These are phyloP conservation scores for Lucifuga dentata DNA, from an alignment of 2,113 vertebrate species.

Conservation along the genomic window DNA sequence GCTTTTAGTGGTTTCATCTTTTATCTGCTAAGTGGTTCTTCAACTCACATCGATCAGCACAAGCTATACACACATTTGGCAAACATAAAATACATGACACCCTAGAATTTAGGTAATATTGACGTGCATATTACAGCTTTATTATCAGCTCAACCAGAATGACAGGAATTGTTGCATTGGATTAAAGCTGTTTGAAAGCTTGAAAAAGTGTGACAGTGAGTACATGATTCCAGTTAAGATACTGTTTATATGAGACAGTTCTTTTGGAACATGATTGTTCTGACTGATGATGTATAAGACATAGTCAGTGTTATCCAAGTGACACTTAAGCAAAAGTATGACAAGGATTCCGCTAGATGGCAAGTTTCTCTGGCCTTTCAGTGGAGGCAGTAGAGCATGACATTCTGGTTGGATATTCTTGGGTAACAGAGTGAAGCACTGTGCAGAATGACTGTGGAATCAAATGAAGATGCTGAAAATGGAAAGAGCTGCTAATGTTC, in stretches of 20 bases:
- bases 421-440: conserved; percentile 33
- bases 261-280: neutral
- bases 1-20: conserved; percentile 58
- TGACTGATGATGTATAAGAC: conserved; percentile 5
- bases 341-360: conserved; percentile 8
- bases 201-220: neutral
- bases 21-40: conserved; percentile 30
- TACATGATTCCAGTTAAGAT: neutral
- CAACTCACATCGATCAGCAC: conserved; percentile 44
- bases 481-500: conserved; percentile 5
- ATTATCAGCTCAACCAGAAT: neutral
- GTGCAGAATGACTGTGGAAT: conserved; percentile 3
- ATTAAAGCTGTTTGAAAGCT: neutral
- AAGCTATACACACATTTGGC: conserved; percentile 30
- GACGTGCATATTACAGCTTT: neutral
- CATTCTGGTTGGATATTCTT: conserved; percentile 26
- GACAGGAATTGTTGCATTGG: neutral
- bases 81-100: conserved; percentile 20
- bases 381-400: conserved; percentile 3
- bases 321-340: neutral
- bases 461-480: conserved; percentile 46
- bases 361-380: conserved; percentile 22
- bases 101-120: conserved; percentile 14
- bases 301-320: neutral
- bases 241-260: neutral